Evolutionary conservation across 2,888 invertebrate genomes (phyloP), one percentile per base, ranked within the genome.

Genomic region (Limnephilus auricula): DNA sequence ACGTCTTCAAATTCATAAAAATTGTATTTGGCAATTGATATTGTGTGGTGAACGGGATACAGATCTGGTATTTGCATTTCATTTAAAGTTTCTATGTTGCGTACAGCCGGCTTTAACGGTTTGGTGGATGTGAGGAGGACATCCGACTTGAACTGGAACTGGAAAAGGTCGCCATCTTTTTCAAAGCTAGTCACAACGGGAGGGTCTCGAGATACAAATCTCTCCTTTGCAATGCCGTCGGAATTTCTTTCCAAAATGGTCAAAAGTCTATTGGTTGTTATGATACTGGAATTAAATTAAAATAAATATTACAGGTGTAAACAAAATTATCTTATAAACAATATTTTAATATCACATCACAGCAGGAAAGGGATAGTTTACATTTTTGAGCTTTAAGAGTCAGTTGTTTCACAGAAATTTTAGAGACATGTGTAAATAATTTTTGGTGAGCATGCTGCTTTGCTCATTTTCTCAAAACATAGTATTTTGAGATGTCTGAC

Each of bases 41-140:
- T 96, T 0, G 97, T 97, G 91, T 97, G 97, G 94, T 97, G 97
- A 30, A 99, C 95, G 2, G 99, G 99, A 94, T 96, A 96, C 92
- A 99, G 95, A 94, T 97, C 96, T 12, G 98, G 98, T 82, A 99
- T 94, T 89, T 96, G 94, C 78, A 96, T 94, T 92, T 95, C 95
- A 32, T 96, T 94, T 15, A 96, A 96, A 13, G 95, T 94, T 25
- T 94, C 94, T 30, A 94, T 93, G 93, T 94, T 94, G 45, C 94
- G 94, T 18, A 95, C 95, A 94, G 94, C 90, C 5, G 97, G 96
- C 89, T 95, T 12, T 34, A 99, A 94, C 5, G 97, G 97, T 90
- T 96, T 96, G 83, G 95, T 95, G 32, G 97, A 96, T 25, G 97
- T 96, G 78, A 98, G 94, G 92, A 98, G 95, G 32, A 97, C 96